Evolutionary conservation across 2,113 vertebrate genomes (phyloP).

Genomic region (Paedocypris sp.): DNA sequence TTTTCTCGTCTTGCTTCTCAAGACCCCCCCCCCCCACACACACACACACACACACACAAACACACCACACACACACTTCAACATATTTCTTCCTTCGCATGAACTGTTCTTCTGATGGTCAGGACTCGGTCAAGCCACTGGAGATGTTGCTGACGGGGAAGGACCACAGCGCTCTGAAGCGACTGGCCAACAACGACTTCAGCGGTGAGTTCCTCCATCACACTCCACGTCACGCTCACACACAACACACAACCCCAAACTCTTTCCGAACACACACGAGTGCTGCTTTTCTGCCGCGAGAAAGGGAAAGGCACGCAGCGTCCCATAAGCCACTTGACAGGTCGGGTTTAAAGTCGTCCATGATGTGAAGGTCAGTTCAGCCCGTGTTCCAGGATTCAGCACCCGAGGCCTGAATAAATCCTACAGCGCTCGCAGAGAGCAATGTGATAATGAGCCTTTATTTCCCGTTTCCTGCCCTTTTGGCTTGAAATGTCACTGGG

Average conservation of each 20-base stretch:
- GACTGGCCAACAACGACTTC: constrained; percentile 69
- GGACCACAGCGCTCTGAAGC: constrained; percentile 64
- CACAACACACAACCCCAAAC: not conserved
- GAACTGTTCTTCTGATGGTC: too few species aligned
- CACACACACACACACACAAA: too few species aligned
- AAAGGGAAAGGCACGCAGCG: not conserved
- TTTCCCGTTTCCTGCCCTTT: constrained; percentile 33
- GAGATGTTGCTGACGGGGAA: constrained; percentile 75
- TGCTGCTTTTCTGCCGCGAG: not conserved
- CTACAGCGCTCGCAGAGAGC: constrained; percentile 1
- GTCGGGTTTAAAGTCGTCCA: not conserved
- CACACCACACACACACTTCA: too few species aligned
- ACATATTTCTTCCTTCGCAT: too few species aligned
- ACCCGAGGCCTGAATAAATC: constrained; percentile 20
- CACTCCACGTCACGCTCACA: too few species aligned
- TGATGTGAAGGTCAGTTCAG: constrained; percentile 29
- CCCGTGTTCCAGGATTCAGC: not conserved
- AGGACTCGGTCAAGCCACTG: constrained; percentile 71
- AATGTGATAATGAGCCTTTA: constrained; percentile 32
- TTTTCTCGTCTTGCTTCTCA: not conserved
- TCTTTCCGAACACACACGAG: not conserved
- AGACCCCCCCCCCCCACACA: too few species aligned
- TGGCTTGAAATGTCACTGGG: constrained; percentile 36
- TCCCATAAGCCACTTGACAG: constrained; percentile 10
- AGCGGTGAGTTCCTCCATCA: constrained; percentile 63